Base-by-base conservation (phyloP, 1,140 invertebrate genomes). In the Parasteatoda tepidariorum region DNA sequence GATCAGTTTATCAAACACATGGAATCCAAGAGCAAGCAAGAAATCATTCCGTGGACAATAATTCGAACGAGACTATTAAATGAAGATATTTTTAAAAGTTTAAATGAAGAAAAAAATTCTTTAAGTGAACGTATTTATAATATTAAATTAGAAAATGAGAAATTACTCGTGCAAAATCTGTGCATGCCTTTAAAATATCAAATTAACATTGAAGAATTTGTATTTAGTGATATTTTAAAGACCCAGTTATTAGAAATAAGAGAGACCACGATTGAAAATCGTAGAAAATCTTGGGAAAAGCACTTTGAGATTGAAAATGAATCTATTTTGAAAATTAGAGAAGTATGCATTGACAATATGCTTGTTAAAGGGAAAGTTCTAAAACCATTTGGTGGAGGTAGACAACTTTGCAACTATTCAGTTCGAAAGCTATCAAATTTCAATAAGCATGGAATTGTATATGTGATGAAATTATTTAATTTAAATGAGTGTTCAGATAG, bases 131-230 rank as follows among this genome's bases (percentile, higher is more conserved):
- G 33, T 26, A 33, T 70, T 34, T 0, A 34, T 4, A n/a, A 15
- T 18, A 18, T 82, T 2, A 4, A 22, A 22, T n/a, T 61, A 13
- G 54, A 41, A 24, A 6, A 61, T 22, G 26, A 70, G 9, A 2
- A 15, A 22, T 48, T 82, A 26, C 11, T 70, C 0, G 24, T 30
- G 0, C 28, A 71, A 70, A 82, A 70, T 82, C 30, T n/a, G 0
- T 41, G 11, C 3, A 2, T 61, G 9, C 66, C 66, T 18, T 22
- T 13, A 4, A 38, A 70, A 18, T 26, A 62, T 61, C 78, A 71
- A n/a, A 61, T 57, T 2, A 33, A 22, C 38, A 70, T 3, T 9
- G 66, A 82, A 70, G 78, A 82, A 4, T 82, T 82, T 31, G 22
- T 82, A 13, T 31, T 71, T 9, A 55, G 55, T 18, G 67, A 82